A percentile compares a stretch with the other conserved stretches of the same genome.
Conservation (phyloP, 2,888 invertebrate genomes). For the Chloroclysta siterata region DNA sequence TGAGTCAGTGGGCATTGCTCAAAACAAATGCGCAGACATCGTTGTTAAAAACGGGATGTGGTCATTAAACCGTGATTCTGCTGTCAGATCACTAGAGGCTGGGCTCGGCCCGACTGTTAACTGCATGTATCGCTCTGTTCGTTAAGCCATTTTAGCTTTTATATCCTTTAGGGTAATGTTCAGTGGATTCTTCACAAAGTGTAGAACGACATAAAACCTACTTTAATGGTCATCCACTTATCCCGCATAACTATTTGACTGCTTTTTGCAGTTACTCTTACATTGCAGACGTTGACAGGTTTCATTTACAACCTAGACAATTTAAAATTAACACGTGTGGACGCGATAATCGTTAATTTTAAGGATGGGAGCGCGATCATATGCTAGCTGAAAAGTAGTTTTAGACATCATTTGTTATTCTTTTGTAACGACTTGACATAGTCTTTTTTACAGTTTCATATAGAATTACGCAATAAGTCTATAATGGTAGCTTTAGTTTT, state of each 20-base stretch:
- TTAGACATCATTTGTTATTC: conserved; percentile 17
- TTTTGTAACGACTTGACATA: conserved; percentile 16
- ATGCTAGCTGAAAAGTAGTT: conserved; percentile 10
- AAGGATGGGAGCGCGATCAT: conserved; percentile 18
- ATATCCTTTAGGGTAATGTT: conserved; percentile 35
- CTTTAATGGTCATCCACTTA: conserved; percentile 39
- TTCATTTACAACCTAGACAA: conserved; percentile 45
- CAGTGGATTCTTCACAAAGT: conserved; percentile 26
- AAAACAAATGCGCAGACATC: conserved; percentile 76
- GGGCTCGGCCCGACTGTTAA: conserved; percentile 36
- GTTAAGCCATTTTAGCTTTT: conserved; percentile 35
- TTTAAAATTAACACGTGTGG: conserved; percentile 33
- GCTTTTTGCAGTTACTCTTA: conserved; percentile 48
- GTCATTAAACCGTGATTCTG: conserved; percentile 81
- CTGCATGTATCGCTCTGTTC: conserved; percentile 24
- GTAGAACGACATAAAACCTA: conserved; percentile 28
- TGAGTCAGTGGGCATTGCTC: conserved; percentile 70
- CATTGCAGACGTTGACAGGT: conserved; percentile 44
- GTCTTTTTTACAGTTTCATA: background rate
- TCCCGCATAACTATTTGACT: conserved; percentile 51
- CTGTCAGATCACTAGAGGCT: conserved; percentile 56
- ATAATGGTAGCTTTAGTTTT: background rate
- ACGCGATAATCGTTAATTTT: conserved; percentile 24
- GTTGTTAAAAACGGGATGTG: conserved; percentile 78
- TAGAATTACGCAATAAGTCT: conserved; percentile 1